phyloP scores from a whole-genome alignment of 2,113 vertebrate species.

The Channa argus region DNA sequence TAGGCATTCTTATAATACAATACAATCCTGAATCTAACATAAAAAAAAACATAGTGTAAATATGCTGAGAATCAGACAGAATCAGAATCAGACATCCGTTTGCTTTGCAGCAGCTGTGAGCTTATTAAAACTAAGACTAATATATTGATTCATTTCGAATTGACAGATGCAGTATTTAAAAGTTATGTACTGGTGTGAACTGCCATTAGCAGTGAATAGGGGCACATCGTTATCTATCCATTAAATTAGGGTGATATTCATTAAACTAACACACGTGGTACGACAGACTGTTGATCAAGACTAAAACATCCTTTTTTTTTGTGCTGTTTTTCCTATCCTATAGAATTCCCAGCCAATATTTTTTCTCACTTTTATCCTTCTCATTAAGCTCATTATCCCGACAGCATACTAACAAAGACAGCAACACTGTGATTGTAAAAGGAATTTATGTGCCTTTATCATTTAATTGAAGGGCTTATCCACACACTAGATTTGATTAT shows the following conservation, averaged over 20 bases:
- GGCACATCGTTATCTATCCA: not conserved
- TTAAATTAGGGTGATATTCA: not conserved
- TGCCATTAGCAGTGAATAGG: not conserved
- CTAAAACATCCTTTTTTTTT: not conserved
- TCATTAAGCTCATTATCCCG: constrained; percentile 50
- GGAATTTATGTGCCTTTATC: constrained; percentile 59
- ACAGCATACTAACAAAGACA: constrained; percentile 42
- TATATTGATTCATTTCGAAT: constrained; percentile 5
- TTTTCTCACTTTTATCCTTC: constrained; percentile 17
- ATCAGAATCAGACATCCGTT: constrained; percentile 2
- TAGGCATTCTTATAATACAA: too few species aligned
- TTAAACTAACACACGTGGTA: constrained; percentile 2
- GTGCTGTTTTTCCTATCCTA: not conserved
- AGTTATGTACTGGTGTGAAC: constrained; percentile 5
- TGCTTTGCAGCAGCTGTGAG: constrained; percentile 19
- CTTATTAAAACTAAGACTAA: constrained; percentile 7
- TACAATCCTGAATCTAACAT: not conserved
- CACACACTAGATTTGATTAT: constrained; percentile 69
- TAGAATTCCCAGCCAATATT: not conserved
- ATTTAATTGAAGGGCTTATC: constrained; percentile 73
- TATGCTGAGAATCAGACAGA: not conserved
- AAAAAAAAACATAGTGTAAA: not conserved
- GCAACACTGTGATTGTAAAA: constrained; percentile 47
- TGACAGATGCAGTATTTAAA: constrained; percentile 15
- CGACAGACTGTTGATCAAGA: not conserved